phyloP scores from a whole-genome alignment of 1,140 invertebrate genomes.

The Saccostrea glomerata region DNA sequence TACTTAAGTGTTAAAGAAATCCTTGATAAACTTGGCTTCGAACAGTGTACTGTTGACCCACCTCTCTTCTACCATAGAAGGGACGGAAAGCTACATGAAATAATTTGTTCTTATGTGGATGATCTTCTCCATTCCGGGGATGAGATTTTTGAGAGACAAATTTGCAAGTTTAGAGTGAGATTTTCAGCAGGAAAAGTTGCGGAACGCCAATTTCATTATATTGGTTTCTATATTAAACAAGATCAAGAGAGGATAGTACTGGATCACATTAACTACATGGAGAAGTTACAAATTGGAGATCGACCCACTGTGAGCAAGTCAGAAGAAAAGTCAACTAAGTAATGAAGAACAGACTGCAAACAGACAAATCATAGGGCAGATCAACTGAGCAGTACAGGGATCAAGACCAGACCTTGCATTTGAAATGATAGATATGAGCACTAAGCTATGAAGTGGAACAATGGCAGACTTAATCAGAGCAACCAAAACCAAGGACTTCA shows the following conservation, averaged over 20 bases:
- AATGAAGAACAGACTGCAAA: constrained; percentile 50
- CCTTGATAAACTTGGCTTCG: constrained; percentile 37
- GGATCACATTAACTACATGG: constrained; percentile 52
- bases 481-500: constrained; percentile 12
- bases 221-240: constrained; percentile 49
- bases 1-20: constrained; percentile 43
- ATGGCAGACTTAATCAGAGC: not conserved
- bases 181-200: constrained; percentile 58
- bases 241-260: constrained; percentile 46
- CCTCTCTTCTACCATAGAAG: constrained; percentile 31
- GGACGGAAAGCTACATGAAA: constrained; percentile 13
- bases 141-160: not conserved
- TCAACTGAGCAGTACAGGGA: no score
- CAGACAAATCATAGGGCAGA: constrained; percentile 42
- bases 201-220: constrained; percentile 51
- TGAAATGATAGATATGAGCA: no score
- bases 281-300: constrained; percentile 45
- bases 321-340: constrained; percentile 29
- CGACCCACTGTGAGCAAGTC: constrained; percentile 27
- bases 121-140: constrained; percentile 50
- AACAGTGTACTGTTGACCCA: constrained; percentile 45
- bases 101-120: constrained; percentile 44
- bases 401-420: no score
- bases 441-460: not conserved
- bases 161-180: constrained; percentile 40